Base-by-base conservation (phyloP, 2,113 vertebrate species). In the Pachyramphus minor region DNA sequence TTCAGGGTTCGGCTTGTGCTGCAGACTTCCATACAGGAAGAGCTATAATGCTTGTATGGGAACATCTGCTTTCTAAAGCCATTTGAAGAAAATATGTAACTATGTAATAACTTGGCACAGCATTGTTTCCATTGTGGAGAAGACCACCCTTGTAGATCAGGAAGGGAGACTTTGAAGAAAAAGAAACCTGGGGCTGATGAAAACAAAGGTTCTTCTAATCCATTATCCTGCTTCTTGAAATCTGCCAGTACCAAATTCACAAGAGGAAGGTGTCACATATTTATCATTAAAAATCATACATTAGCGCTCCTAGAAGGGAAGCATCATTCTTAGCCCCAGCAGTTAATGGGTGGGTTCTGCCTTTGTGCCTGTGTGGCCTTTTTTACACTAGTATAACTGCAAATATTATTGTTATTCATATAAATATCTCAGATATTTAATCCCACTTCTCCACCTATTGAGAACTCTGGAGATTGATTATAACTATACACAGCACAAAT, bases 121-220 rank as follows among this genome's bases (percentile, higher is more conserved):
- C 6, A 25, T 49, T 64, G 12, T 88, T 95, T 87, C 66, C 76
- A 92, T 9, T 63, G 66, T 64, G 63, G 75, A 81, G 59, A 66
- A 89, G 93, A 94, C 93, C 95, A 96, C 95, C 88, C 93, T 56
- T 82, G 88, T 68, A 84, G 93, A 90, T 67, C 37, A 75, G 79
- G 82, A 95, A 86, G 25, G 56, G 47, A 21, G 17, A 56, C 18
- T 47, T 55, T 16, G 73, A 92, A 93, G 49, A 16, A 75, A 75
- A 94, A 77, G 59, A 59, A 95, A 59, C 27, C 39, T 55, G 83
- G 52, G n/a, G 64, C 27, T 80, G 73, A 75, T 93, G 90, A 87
- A 78, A 86, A 5, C 59, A 68, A 92, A 67, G 33, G 19, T 56
- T 52, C 45, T 24, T 63, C 55, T 90, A 53, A 68, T 86, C 56